Evolutionary conservation across 2,113 vertebrate species (phyloP), one percentile per base, ranked within the genome.

Genomic region (Caranx melampygus): DNA sequence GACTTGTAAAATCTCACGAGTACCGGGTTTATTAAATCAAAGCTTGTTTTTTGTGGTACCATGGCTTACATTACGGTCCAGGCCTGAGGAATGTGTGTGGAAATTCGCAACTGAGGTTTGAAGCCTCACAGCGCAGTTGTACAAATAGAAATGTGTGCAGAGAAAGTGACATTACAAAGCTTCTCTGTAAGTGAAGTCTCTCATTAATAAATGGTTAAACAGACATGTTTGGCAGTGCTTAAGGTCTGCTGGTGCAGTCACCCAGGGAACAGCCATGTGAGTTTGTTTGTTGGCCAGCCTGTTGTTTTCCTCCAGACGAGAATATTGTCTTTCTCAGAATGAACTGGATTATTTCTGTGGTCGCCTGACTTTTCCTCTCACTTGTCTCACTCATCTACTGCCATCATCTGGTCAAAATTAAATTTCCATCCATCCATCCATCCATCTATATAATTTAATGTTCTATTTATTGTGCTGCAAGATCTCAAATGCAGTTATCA

Each of bases 1-100:
- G 64, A 74, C n/a, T 14, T 34, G 42, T 31, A 78, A 78, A 76
- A 77, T 72, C 75, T n/a, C 62, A 34, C 2, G n/a, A 72, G 33
- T 18, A 31, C 7, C 78, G 64, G 26, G 59, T 68, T 65, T 26
- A 55, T 37, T 44, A 18, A 42, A 73, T 71, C 64, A n/a, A 54
- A 63, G 64, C n/a, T 52, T 52, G 68, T 70, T 69, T 66, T 72
- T 72, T 66, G 21, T 51, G 21, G 12, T 71, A 2, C 21, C 26
- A 51, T 60, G 63, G 14, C 10, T 73, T 57, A 42, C 20, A 16
- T 77, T 77, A 54, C 37, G 44, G 37, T 5, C 34, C 16, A 35
- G 21, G 49, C 72, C 49, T 51, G 16, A 45, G 58, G 45, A 44
- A 68, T 69, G 6, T 72, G 59, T 60, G 68, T 49, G 34, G 44